Evolutionary conservation across 2,113 vertebrate genomes (phyloP), one percentile per base, ranked within the genome.

Genomic region (Ammodytes marinus): DNA sequence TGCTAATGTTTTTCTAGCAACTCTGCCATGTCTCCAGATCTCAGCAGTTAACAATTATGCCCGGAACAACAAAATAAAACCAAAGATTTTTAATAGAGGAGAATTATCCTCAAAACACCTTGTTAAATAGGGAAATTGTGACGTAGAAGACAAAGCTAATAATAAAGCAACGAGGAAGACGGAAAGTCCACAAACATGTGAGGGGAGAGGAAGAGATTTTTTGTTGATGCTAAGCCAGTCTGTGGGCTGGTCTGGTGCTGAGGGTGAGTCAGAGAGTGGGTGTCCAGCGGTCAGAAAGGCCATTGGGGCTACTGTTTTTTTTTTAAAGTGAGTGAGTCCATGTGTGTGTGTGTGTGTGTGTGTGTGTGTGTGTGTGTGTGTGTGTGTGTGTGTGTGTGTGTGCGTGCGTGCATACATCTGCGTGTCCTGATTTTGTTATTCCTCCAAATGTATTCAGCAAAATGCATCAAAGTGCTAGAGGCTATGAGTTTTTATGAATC

Each of bases 191-290:
- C 79, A 77, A 70, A 45, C 69, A 83, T 70, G 75, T 27, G 67
- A 80, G 27, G 77, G 27, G 70, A 68, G 70, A 74, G 54, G 69
- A 13, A 74, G 78, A 61, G 83, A 80, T 72, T 27, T 27, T 27
- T 6, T 52, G 74, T 79, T 77, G 83, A 82, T 39, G 77, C 61
- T 35, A 17, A 86, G 89, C 74, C 67, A 79, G 82, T 84, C 84
- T 74, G 86, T 86, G 77, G 86, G 88, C 79, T 37, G 82, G 82
- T 88, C 91, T 86, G 86, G 89, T 79, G 81, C 85, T 84, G 42
- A 72, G 80, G 86, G 78, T 88, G 90, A 90, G 85, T 91, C 85
- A 92, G 64, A 58, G 74, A 86, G 89, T 93, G 89, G 91, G 91
- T 73, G 91, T 86, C 77, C 85, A 83, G 86, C 40, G 80, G 89